A percentile compares a stretch with the other conserved stretches of the same genome.
Evolutionary conservation across 2,888 invertebrate genomes (phyloP).

Genomic region (Metellina segmentata): DNA sequence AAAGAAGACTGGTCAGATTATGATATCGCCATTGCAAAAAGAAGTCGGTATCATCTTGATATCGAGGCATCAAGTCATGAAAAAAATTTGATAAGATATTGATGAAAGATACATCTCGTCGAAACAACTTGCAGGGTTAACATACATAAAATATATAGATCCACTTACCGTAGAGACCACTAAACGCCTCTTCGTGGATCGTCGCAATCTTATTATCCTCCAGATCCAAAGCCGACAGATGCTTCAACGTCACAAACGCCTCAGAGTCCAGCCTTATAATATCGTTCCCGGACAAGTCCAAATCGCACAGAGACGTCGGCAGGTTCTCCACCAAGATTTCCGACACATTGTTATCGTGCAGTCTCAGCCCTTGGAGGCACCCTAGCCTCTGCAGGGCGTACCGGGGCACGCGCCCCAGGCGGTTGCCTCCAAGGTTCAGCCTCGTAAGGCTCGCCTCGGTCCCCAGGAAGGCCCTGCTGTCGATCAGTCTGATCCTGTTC

Average conservation of each 20-base stretch:
- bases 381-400: constrained; percentile 73
- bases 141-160: neutral
- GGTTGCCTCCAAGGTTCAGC: constrained; percentile 92
- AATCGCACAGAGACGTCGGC: constrained; percentile 87
- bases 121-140: too few species aligned
- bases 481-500: constrained; percentile 84
- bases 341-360: constrained; percentile 78
- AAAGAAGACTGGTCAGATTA: too few species aligned
- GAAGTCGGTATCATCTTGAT: too few species aligned
- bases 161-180: constrained; percentile 83
- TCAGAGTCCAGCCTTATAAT: constrained; percentile 84
- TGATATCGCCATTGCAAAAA: too few species aligned
- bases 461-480: constrained; percentile 91
- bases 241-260: constrained; percentile 89
- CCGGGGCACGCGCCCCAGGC: constrained; percentile 87
- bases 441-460: constrained; percentile 93
- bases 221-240: constrained; percentile 91
- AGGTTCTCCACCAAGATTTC: constrained; percentile 72
- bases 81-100: too few species aligned
- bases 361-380: constrained; percentile 76
- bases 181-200: constrained; percentile 91
- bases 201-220: constrained; percentile 90
- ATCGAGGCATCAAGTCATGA: too few species aligned
- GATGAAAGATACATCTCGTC: too few species aligned
- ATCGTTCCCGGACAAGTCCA: constrained; percentile 92